Evolutionary conservation across 2,113 vertebrate genomes (phyloP).

Genomic region (Cacatua alba): DNA sequence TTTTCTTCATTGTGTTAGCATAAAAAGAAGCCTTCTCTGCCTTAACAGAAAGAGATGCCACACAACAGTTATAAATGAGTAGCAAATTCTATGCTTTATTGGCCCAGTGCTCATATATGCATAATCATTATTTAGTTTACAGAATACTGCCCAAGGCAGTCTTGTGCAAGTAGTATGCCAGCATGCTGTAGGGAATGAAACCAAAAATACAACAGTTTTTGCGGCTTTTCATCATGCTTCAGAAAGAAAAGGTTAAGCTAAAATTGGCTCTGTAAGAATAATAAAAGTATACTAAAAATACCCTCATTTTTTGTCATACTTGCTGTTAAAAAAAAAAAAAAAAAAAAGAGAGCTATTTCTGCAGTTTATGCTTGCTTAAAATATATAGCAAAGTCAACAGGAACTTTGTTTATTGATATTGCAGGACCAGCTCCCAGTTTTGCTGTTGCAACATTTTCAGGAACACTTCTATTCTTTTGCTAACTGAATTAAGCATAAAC

Average conservation of each 20-base stretch:
- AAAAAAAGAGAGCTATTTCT: neutral
- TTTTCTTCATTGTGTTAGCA: neutral
- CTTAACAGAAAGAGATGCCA: neutral
- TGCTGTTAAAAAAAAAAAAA: neutral
- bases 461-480: neutral
- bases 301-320: neutral
- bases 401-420: neutral
- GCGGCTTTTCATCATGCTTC: neutral
- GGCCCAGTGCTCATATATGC: neutral
- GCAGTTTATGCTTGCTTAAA: neutral
- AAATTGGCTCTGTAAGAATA: slow-evolving; percentile 38
- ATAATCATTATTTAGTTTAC: slow-evolving; percentile 37
- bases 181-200: neutral
- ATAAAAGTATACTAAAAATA: slow-evolving; percentile 39
- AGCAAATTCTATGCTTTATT: slow-evolving; percentile 18
- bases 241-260: slow-evolving; percentile 17
- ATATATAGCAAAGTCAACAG: neutral
- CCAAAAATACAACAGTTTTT: slow-evolving; percentile 19
- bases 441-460: neutral
- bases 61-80: neutral
- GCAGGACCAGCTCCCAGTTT: neutral
- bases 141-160: slow-evolving; percentile 18
- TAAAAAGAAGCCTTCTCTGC: neutral
- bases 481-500: neutral
- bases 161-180: slow-evolving; percentile 13